A percentile compares a stretch with the other conserved stretches of the same genome.
Evolutionary conservation across 2,888 invertebrate species (phyloP).

Genomic region (Erebia ligea): DNA sequence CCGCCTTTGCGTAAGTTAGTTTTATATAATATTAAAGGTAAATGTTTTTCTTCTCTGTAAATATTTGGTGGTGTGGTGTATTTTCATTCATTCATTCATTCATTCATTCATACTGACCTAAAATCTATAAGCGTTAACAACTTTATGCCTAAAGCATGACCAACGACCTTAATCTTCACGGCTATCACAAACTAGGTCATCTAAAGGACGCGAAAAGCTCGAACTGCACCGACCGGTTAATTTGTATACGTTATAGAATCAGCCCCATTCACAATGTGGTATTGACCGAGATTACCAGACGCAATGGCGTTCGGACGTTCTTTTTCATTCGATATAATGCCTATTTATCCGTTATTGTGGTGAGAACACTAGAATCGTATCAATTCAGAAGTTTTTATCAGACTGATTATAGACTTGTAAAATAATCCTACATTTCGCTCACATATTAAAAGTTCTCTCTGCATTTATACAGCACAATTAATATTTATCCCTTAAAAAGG

Average conservation of each 20-base stretch:
- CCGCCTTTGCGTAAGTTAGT: no score
- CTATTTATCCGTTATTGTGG: background rate
- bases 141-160: background rate
- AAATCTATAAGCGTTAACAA: background rate
- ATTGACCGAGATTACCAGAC: slow-evolving; percentile 34
- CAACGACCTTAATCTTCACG: slow-evolving; percentile 36
- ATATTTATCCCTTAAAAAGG: no score
- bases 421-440: no score
- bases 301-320: slow-evolving; percentile 14
- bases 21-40: no score
- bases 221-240: slow-evolving; percentile 49
- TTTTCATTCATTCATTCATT: background rate
- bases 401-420: no score
- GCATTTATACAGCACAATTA: no score
- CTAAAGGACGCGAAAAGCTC: slow-evolving; percentile 54
- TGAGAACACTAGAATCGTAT: background rate
- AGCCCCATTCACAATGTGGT: slow-evolving; percentile 23
- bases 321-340: background rate
- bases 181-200: slow-evolving; percentile 39
- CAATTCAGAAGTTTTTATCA: background rate
- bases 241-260: slow-evolving; percentile 24
- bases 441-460: no score
- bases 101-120: background rate
- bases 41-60: no score
- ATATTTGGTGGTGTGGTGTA: no score